Percentiles rank a stretch among this genome's conserved stretches.
Conservation (phyloP, 2,113 vertebrate species). For the Dipodomys merriami region DNA sequence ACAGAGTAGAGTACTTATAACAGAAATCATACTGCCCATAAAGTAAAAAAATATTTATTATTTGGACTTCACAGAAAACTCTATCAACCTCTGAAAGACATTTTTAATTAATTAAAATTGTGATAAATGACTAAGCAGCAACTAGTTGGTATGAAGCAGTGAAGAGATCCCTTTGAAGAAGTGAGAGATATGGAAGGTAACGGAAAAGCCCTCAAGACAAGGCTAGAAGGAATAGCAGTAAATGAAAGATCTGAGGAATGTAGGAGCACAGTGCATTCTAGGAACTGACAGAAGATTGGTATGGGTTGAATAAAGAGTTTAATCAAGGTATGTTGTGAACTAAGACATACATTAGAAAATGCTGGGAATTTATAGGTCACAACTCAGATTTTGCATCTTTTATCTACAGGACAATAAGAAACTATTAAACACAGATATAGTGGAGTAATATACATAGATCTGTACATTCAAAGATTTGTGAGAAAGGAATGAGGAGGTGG, state of each 20-base stretch:
- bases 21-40: background rate
- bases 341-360: background rate
- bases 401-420: background rate
- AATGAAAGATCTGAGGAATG: background rate
- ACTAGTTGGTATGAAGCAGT: background rate
- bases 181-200: background rate
- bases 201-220: background rate
- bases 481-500: background rate
- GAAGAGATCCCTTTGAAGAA: background rate
- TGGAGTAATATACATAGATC: background rate
- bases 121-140: background rate
- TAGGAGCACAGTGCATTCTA: background rate
- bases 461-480: conserved; percentile 3
- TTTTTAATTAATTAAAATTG: background rate
- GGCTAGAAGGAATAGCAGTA: background rate
- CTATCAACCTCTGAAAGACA: background rate
- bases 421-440: background rate
- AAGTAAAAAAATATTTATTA: conserved; percentile 1
- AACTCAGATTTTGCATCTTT: conserved; percentile 22
- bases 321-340: background rate
- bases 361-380: background rate
- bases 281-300: background rate
- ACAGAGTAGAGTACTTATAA: background rate
- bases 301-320: background rate
- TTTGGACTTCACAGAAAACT: background rate